Evolutionary conservation across 53 echinoderm and acorn worm genomes (phyloP).

Genomic region (Hippasteria phrygiana): DNA sequence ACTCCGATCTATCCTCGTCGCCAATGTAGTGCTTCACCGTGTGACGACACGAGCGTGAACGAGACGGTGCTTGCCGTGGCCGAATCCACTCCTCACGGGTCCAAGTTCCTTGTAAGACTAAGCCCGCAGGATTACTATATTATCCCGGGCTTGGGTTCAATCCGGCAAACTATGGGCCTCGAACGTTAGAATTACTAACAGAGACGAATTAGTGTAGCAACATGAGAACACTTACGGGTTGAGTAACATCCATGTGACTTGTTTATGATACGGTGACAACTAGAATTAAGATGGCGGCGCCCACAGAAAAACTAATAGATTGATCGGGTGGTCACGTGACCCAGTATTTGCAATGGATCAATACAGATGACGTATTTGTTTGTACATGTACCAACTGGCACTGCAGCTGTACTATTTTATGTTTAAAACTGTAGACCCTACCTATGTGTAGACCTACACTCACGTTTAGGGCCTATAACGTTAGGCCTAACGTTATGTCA

Average conservation of each 20-base stretch:
- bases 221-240: neutral
- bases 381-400: neutral
- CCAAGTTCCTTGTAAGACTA: neutral
- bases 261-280: neutral
- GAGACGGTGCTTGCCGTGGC: conserved; percentile 14
- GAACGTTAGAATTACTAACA: neutral
- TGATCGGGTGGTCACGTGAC: neutral
- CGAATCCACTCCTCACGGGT: conserved; percentile 1
- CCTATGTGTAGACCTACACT: too few species aligned
- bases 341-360: neutral
- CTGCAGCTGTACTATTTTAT: too few species aligned
- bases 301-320: neutral
- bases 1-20: too few species aligned
- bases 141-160: neutral
- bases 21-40: too few species aligned
- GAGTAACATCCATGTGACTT: neutral
- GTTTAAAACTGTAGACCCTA: too few species aligned
- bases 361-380: neutral
- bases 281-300: neutral
- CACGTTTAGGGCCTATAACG: too few species aligned
- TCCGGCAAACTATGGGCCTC: neutral
- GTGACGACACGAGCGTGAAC: neutral
- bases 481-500: too few species aligned
- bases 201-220: neutral
- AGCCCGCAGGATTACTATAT: neutral